Evolutionary conservation across 2,797 vertebrate species (phyloP), one percentile per base, ranked within the genome.

Genomic region (Gadopsis marmoratus): DNA sequence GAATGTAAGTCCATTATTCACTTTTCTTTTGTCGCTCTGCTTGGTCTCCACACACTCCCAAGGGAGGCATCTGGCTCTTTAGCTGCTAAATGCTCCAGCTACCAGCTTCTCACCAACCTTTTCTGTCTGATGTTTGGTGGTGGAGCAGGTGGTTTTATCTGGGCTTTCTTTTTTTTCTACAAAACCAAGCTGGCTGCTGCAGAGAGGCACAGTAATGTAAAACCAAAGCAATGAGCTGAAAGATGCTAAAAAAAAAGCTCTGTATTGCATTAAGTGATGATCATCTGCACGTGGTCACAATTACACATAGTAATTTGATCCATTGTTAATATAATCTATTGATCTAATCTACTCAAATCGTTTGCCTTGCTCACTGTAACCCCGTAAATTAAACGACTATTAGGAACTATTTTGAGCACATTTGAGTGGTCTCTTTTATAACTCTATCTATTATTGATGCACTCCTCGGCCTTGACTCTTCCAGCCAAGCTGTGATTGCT

Each of bases 391-490:
- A 53, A 48, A 68, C 41, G 11, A 26, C 26, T 26, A 26, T 26
- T 23, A 31, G 31, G 48, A 77, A 65, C 50, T 60, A 48, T 55
- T 82, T 21, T 12, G 21, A 23, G 11, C 8, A 5, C 55, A 59
- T 74, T 62, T 67, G 17, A 7, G 2, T 41, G 54, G 26, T 71
- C 35, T 67, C 21, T 54, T 78, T 64, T 75, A 63, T 29, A 76
- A 62, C 54, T 21, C 41, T 2, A 37, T 81, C 53, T 48, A 69
- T 80, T 67, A 83, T 71, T 58, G 23, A 79, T 79, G 65, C 47
- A 8, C 48, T 60, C 54, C 14, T 45, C 21, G 9, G 37, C 66
- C 35, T 61, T 19, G 23, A 43, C 67, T 73, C 74, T 69, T 83
- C n/a, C 9, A 60, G 60, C n/a, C 69, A 39, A 54, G 31, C 58